These are phyloP conservation scores for Eudyptes chrysolophus DNA, from an alignment of 2,113 vertebrate genomes.

Conservation along the genomic window DNA sequence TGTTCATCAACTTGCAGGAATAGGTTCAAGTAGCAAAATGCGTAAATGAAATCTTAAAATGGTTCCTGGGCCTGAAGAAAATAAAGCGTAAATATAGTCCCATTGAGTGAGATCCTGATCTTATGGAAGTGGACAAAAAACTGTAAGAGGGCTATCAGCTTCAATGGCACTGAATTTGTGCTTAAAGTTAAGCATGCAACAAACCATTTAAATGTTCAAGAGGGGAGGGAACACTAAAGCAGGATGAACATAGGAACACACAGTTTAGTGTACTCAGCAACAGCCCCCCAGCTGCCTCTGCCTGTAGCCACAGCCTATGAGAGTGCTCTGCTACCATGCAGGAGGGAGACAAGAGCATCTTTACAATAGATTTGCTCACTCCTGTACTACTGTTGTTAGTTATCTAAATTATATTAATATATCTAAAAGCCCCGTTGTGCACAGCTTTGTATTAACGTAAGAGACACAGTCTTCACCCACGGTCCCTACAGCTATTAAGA, in stretches of 20 bases:
- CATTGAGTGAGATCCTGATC: background rate
- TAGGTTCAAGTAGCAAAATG: background rate
- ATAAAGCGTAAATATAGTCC: background rate
- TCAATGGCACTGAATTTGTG: background rate
- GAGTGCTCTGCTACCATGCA: fast-evolving
- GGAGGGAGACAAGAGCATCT: background rate
- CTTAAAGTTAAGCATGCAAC: background rate
- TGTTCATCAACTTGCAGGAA: background rate
- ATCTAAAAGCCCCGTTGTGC: background rate
- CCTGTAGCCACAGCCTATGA: background rate
- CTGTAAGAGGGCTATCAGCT: background rate
- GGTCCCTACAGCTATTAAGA: background rate
- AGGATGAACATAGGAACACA: background rate
- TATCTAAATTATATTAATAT: background rate
- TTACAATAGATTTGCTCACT: background rate
- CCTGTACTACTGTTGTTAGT: background rate
- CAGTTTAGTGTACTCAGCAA: background rate
- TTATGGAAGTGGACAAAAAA: background rate
- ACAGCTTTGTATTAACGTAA: background rate
- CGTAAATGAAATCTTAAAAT: background rate
- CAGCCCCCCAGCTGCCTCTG: background rate
- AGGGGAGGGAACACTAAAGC: background rate
- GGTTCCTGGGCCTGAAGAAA: background rate
- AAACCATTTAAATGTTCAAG: background rate
- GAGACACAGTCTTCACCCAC: background rate